A percentile compares a stretch with the other conserved stretches of the same genome.
phyloP scores from a whole-genome alignment of 1,140 invertebrate genomes.

The Homarus americanus region DNA sequence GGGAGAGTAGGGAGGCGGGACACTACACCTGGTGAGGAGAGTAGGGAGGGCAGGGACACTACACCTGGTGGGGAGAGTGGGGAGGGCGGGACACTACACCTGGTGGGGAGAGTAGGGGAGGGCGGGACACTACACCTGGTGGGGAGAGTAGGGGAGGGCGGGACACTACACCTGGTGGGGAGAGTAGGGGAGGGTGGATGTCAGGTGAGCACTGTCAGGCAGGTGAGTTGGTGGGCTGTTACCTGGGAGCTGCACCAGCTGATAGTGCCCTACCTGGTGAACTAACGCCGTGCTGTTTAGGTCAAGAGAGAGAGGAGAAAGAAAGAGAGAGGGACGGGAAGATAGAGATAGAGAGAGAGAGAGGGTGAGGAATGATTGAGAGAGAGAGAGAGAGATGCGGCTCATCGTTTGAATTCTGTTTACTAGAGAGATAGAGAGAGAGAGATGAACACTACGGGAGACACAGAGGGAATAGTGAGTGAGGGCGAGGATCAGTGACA shows the following conservation, averaged over 20 bases:
- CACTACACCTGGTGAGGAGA: neutral
- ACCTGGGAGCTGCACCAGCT: neutral
- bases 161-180: no score
- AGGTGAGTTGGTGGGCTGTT: neutral
- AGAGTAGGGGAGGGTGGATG: no score
- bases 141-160: no score
- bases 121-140: no score
- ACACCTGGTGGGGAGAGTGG: no score
- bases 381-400: neutral
- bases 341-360: neutral
- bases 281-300: neutral
- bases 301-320: neutral
- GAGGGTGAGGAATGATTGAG: neutral
- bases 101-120: no score
- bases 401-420: no score
- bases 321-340: neutral
- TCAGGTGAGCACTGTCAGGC: neutral
- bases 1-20: no score
- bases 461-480: neutral
- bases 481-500: neutral
- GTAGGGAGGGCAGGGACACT: no score
- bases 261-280: neutral
- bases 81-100: no score
- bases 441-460: no score
- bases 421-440: no score